Percentiles rank a stretch among this genome's conserved stretches.
phyloP scores from a whole-genome alignment of 92 coral and sea anemone genomes.

The Paramuricea clavata region DNA sequence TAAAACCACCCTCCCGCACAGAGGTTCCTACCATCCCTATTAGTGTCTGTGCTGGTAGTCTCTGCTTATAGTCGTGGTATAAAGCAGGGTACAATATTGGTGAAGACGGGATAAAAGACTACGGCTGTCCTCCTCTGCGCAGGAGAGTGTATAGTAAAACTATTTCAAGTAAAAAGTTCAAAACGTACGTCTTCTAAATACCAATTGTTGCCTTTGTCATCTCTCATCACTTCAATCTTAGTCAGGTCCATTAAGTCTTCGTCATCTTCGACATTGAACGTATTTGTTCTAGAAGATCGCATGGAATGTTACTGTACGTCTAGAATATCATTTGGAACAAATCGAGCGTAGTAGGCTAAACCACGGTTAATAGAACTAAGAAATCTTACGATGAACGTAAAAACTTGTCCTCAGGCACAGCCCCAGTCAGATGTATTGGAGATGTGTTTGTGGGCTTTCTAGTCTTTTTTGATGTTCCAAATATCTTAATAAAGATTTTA shows the following conservation, averaged over 20 bases:
- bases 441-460: not conserved
- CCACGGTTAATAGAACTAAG: not conserved
- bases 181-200: conserved; percentile 9
- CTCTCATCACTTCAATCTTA: conserved; percentile 2
- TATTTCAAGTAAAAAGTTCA: not conserved
- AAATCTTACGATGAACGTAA: conserved; percentile 5
- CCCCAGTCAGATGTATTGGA: conserved; percentile 4
- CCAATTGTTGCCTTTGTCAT: conserved; percentile 17
- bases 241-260: not conserved
- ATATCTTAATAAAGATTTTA: not conserved
- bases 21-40: too few species aligned
- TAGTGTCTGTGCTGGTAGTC: too few species aligned
- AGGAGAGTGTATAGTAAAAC: too few species aligned
- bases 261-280: not conserved
- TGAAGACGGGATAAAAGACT: too few species aligned
- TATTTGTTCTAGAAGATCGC: not conserved
- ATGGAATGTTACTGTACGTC: not conserved
- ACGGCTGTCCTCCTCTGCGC: too few species aligned
- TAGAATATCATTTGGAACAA: not conserved
- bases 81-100: too few species aligned
- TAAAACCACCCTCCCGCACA: too few species aligned
- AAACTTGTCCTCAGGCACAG: not conserved
- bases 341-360: not conserved
- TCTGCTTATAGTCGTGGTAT: too few species aligned
- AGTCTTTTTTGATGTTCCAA: conserved; percentile 2